phyloP scores from a whole-genome alignment of 2,113 vertebrate genomes.

The Balaeniceps rex region DNA sequence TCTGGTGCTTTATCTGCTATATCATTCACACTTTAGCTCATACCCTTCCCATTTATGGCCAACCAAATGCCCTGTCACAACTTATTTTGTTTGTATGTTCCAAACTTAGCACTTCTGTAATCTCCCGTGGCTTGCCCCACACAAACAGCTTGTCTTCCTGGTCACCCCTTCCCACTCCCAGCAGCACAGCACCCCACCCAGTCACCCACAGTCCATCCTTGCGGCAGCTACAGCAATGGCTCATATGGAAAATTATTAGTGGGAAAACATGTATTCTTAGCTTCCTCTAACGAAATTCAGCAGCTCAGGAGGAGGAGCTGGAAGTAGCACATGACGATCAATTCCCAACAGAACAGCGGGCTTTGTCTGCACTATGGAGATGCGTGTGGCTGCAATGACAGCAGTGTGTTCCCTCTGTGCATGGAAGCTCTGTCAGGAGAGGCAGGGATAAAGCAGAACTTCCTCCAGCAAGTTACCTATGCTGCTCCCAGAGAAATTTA shows the following conservation, averaged over 20 bases:
- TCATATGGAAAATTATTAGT: neutral
- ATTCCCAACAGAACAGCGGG: neutral
- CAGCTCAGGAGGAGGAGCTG: neutral
- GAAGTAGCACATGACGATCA: neutral
- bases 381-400: neutral
- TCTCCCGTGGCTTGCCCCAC: neutral
- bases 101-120: neutral
- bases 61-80: neutral
- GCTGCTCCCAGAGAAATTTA: neutral
- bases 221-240: neutral
- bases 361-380: neutral
- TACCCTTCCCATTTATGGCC: neutral
- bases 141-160: neutral
- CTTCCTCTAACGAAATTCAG: neutral
- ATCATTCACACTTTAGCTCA: neutral
- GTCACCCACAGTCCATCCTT: neutral
- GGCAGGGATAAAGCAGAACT: neutral
- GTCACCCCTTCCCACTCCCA: neutral
- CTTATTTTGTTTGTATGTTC: accelerated
- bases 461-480: neutral
- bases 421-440: neutral
- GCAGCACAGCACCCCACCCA: neutral
- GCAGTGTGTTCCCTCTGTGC: neutral
- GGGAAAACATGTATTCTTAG: neutral
- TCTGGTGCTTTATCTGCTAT: neutral